These are phyloP conservation scores for Atta cephalotes DNA, from an alignment of 1,140 invertebrate species.

Conservation along the genomic window DNA sequence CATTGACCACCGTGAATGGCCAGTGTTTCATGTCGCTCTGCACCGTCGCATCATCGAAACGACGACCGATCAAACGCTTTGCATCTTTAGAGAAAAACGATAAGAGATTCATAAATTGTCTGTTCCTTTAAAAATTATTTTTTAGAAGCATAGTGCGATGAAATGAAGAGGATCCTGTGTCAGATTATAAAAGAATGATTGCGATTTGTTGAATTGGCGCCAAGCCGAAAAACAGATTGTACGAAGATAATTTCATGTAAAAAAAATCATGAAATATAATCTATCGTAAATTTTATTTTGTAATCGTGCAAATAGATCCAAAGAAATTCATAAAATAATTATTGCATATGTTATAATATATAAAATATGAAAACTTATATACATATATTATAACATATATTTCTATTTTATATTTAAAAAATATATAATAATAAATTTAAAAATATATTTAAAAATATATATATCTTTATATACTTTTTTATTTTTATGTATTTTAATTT, in stretches of 20 bases:
- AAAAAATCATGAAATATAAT: background rate
- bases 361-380: too few relatives aligned
- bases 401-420: too few relatives aligned
- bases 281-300: conserved; percentile 4
- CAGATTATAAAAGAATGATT: background rate
- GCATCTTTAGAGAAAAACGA: conserved; percentile 77
- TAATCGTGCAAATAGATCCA: background rate
- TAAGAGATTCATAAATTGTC: conserved; percentile 32
- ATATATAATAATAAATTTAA: too few relatives aligned
- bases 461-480: too few relatives aligned
- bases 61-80: conserved; percentile 86
- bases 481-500: too few relatives aligned
- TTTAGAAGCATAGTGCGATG: background rate
- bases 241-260: conserved; percentile 10
- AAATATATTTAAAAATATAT: too few relatives aligned
- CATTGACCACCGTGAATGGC: conserved; percentile 91
- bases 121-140: conserved; percentile 18
- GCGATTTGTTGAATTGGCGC: conserved; percentile 8
- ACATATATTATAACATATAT: too few relatives aligned
- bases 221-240: background rate
- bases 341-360: background rate
- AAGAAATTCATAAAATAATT: conserved; percentile 4
- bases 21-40: conserved; percentile 92
- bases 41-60: conserved; percentile 89
- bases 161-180: background rate